phyloP scores from a whole-genome alignment of 2,113 vertebrate genomes.

The Morone chrysops region DNA sequence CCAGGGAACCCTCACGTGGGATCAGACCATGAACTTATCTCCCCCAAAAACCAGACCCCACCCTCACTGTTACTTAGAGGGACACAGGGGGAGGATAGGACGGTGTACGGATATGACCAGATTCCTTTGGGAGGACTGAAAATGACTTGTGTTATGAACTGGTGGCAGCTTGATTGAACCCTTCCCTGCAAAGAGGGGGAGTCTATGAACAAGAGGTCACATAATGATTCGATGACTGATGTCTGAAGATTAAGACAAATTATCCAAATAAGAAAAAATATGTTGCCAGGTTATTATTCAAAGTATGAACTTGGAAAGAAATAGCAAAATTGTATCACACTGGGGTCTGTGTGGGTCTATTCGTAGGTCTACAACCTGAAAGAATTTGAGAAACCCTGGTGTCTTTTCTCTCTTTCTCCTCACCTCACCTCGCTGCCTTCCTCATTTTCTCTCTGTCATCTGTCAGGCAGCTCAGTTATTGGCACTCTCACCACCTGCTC shows the following conservation, averaged over 20 bases:
- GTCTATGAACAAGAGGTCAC: background rate
- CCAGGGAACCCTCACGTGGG: conserved; percentile 54
- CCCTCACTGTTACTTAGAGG: conserved; percentile 21
- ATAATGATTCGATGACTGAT: conserved; percentile 8
- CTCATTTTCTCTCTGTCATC: conserved; percentile 61
- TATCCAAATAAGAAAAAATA: conserved; percentile 10
- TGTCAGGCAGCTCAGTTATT: conserved; percentile 71
- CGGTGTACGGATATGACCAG: conserved; percentile 34
- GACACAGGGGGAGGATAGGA: background rate
- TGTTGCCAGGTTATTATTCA: background rate
- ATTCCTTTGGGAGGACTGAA: conserved; percentile 40
- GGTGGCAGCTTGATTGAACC: conserved; percentile 54
- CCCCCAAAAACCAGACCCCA: conserved; percentile 48
- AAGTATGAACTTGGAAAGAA: background rate
- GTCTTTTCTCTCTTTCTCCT: conserved; percentile 41
- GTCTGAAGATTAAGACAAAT: background rate
- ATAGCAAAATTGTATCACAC: background rate
- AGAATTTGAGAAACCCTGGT: conserved; percentile 16
- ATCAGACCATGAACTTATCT: conserved; percentile 66
- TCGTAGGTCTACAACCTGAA: conserved; percentile 17
- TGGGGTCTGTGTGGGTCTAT: background rate
- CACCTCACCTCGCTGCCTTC: conserved; percentile 58
- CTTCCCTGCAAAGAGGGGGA: background rate
- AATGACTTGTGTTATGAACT: conserved; percentile 40
- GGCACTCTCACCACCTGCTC: conserved; percentile 64